Evolutionary conservation across 2,113 vertebrate genomes (phyloP).

Genomic region (Diadophis punctatus): DNA sequence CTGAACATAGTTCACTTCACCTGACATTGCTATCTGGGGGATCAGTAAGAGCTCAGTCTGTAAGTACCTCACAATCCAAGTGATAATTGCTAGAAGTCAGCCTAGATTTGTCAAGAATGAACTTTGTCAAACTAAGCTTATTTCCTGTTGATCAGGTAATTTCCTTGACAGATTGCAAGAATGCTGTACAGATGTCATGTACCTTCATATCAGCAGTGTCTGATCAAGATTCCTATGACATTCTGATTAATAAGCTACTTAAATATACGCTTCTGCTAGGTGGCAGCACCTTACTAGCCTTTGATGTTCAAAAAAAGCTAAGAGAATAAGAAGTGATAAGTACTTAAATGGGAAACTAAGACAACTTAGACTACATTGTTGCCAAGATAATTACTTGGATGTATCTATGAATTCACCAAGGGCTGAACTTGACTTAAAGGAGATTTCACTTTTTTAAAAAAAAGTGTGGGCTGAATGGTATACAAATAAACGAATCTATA

Average conservation of each 20-base stretch:
- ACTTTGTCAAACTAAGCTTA: not conserved
- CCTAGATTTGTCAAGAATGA: not conserved
- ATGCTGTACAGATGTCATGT: not conserved
- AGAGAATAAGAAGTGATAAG: not conserved
- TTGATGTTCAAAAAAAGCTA: not conserved
- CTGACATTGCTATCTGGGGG: not conserved
- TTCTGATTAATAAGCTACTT: not conserved
- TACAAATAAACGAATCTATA: not conserved
- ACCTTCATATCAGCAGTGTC: not conserved
- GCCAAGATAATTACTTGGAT: not conserved
- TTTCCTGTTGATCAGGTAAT: not conserved
- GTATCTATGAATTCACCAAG: not conserved
- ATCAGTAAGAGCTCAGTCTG: not conserved
- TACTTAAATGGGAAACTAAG: not conserved
- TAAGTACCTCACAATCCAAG: not conserved
- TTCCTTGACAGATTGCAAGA: not conserved
- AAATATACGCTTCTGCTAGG: not conserved
- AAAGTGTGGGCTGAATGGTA: not conserved
- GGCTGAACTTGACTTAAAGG: not conserved
- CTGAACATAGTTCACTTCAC: not conserved
- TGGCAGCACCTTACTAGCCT: not conserved
- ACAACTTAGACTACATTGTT: not conserved
- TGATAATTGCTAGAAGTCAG: not conserved
- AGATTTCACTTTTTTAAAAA: not conserved
- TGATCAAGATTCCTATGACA: not conserved